phyloP scores from a whole-genome alignment of 2,797 vertebrate species.

The Cynopterus sphinx region DNA sequence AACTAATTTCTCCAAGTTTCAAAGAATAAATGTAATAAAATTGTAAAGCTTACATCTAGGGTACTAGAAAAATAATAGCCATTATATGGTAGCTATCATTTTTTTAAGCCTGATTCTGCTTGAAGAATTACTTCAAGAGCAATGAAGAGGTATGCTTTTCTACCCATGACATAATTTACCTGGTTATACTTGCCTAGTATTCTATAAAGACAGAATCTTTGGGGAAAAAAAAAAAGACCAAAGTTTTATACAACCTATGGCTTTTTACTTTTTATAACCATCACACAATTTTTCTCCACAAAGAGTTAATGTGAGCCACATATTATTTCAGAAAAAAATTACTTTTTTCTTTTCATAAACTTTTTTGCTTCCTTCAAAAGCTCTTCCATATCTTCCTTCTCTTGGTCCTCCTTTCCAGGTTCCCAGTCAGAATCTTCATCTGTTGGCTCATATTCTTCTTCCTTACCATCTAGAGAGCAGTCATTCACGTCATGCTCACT shows the following conservation, averaged over 20 bases:
- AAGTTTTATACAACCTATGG: neutral
- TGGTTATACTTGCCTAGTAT: neutral
- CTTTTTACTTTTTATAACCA: constrained; percentile 63
- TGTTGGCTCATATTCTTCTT: constrained; percentile 83
- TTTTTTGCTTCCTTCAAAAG: constrained; percentile 82
- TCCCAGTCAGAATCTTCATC: constrained; percentile 89
- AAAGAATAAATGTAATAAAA: constrained; percentile 23
- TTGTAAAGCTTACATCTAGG: constrained; percentile 5
- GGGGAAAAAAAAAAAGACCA: neutral
- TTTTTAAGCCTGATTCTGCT: constrained; percentile 14
- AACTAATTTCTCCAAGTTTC: constrained; percentile 8
- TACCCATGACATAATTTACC: neutral
- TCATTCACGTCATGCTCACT: constrained; percentile 79
- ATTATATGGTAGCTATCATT: neutral
- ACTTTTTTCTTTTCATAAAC: constrained; percentile 85
- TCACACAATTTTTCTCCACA: neutral
- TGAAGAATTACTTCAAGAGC: neutral
- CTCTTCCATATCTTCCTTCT: constrained; percentile 80
- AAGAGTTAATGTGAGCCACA: neutral
- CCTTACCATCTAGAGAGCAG: constrained; percentile 83
- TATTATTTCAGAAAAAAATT: constrained; percentile 23
- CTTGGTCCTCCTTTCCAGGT: constrained; percentile 84
- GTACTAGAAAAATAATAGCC: neutral
- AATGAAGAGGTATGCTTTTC: neutral
- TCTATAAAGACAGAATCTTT: neutral